A percentile compares a stretch with the other conserved stretches of the same genome.
Evolutionary conservation across 2,797 vertebrate species (phyloP).

Genomic region (Galagoides demidoff): DNA sequence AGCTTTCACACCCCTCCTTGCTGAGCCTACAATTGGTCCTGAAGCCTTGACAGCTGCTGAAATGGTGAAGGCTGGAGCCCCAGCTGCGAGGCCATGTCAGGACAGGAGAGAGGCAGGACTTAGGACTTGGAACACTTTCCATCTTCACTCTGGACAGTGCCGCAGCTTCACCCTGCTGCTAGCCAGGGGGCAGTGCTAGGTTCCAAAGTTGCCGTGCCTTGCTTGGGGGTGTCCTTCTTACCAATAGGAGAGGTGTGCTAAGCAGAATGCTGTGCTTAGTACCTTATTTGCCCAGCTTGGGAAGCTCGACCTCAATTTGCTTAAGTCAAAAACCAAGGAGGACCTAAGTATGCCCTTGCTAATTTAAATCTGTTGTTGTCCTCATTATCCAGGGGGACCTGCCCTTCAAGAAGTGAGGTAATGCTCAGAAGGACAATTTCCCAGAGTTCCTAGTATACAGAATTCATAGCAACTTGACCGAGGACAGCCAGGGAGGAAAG

Average conservation of each 20-base stretch:
- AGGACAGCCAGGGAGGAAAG: not conserved
- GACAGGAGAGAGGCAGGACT: not conserved
- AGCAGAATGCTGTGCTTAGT: not conserved
- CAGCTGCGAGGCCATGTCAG: not conserved
- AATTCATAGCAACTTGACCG: not conserved
- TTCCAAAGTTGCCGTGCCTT: not conserved
- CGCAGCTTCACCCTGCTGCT: not conserved
- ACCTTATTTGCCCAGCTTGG: not conserved
- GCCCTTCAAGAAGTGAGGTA: not conserved
- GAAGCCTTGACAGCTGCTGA: not conserved
- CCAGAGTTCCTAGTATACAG: not conserved
- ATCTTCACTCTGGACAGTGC: accelerated
- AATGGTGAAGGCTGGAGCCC: not conserved
- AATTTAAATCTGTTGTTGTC: not conserved
- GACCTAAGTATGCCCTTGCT: not conserved
- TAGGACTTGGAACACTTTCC: not conserved
- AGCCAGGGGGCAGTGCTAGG: not conserved
- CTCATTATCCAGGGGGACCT: not conserved
- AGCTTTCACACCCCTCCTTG: not conserved
- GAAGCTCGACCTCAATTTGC: not conserved
- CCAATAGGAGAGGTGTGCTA: not conserved
- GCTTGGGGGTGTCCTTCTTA: not conserved
- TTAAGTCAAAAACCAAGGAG: not conserved
- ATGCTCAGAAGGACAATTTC: not conserved
- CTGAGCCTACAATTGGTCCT: not conserved